Evolutionary conservation across 2,113 vertebrate genomes (phyloP), one percentile per base, ranked within the genome.

Genomic region (Lepidothrix coronata): DNA sequence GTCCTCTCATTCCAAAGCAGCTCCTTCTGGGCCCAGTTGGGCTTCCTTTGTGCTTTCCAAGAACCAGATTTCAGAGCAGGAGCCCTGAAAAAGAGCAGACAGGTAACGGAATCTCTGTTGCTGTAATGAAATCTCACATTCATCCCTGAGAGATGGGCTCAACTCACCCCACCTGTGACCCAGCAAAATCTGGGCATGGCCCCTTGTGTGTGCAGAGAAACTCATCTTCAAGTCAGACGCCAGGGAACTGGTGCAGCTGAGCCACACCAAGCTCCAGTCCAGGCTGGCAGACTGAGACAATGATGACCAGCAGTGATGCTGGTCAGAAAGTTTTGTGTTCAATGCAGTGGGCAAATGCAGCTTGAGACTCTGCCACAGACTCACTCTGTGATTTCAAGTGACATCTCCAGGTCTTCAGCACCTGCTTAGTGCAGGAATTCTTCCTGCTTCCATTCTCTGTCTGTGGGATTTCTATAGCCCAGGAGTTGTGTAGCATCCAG

Each of bases 221-320:
- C 44, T 41, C 49, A 27, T 41, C 55, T 52, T 20, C 39, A 59
- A 0, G 1, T 14, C 0, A 0, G 48, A 17, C 46, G 27, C n/a
- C 80, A 74, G 43, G 33, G 31, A 73, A 59, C 41, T 13, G 35
- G 28, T 33, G 24, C 57, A 68, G 73, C 49, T 33, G 58, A 89
- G 86, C 14, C 37, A 31, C 19, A 8, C 2, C 5, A 22, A 85
- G n/a, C 67, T 76, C 59, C 27, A 41, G 22, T 8, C 39, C 31
- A 24, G 37, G 44, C 73, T 57, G 73, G 39, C 37, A 89, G 31
- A 46, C 11, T 37, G 16, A 59, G 35, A 21, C 20, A 39, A 2
- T 39, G 59, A 62, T 62, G 35, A 28, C 6, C 55, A 57, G 31
- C 31, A 57, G 7, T 57, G 19, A 57, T 61, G 58, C 37, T 12